Conservation (phyloP, 2,888 invertebrate species). For the Acleris literana region DNA sequence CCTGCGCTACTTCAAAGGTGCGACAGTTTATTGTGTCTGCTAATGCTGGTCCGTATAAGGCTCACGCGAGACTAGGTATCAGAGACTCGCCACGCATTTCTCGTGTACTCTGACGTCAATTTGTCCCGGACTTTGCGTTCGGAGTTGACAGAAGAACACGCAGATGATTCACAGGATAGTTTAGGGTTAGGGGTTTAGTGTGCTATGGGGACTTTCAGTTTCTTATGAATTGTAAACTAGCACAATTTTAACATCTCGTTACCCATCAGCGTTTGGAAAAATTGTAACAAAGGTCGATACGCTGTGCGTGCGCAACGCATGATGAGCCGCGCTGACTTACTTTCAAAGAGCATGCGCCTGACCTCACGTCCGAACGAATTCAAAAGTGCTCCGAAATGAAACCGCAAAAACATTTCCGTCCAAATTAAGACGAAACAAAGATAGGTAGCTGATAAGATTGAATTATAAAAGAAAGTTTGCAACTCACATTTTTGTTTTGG, state of each 20-base stretch:
- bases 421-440: conserved; percentile 37
- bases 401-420: conserved; percentile 54
- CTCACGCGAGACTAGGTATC: too few relatives aligned
- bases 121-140: too few relatives aligned
- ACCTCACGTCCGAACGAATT: conserved; percentile 61
- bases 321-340: conserved; percentile 50
- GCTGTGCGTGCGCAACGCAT: conserved; percentile 23
- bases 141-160: too few relatives aligned
- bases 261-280: neutral
- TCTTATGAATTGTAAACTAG: neutral
- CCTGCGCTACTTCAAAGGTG: too few relatives aligned
- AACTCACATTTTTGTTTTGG: conserved; percentile 31
- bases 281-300: conserved; percentile 14
- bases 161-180: too few relatives aligned
- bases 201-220: neutral
- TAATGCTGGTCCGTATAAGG: too few relatives aligned
- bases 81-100: too few relatives aligned
- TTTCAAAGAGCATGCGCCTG: conserved; percentile 55
- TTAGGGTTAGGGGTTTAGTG: too few relatives aligned
- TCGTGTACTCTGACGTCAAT: too few relatives aligned
- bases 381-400: conserved; percentile 54
- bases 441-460: conserved; percentile 33
- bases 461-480: conserved; percentile 37
- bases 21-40: too few relatives aligned
- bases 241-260: neutral